Evolutionary conservation across 2,113 vertebrate species (phyloP).

Genomic region (Oreochromis spilurus): DNA sequence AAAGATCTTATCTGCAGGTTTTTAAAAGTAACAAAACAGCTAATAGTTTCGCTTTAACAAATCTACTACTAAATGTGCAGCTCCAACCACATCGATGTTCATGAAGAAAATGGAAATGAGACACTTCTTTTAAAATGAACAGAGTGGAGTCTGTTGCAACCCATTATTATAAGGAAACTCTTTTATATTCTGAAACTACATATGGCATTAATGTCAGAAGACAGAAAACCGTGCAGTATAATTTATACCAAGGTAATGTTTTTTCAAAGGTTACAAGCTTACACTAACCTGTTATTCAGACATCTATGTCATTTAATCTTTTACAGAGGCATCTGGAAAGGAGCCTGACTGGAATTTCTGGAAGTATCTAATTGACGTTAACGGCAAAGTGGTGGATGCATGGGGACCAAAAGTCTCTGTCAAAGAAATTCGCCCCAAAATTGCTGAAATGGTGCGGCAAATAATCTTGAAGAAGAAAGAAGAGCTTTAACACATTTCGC

Average conservation of each 20-base stretch:
- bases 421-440: conserved; percentile 82
- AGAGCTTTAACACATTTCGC: conserved; percentile 74
- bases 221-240: no score
- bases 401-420: conserved; percentile 87
- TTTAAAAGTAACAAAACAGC: no score
- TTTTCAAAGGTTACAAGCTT: not conserved
- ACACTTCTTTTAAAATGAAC: no score
- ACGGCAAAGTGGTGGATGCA: conserved; percentile 82
- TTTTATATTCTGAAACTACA: no score
- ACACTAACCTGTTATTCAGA: not conserved
- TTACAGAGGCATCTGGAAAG: conserved; percentile 82
- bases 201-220: no score
- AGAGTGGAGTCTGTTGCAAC: no score
- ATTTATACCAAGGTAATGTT: not conserved
- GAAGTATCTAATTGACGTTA: conserved; percentile 89
- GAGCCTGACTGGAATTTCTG: conserved; percentile 99
- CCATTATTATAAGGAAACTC: no score
- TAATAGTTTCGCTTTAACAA: no score
- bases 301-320: not conserved
- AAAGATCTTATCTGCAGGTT: no score
- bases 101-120: no score
- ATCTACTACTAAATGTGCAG: no score
- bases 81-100: no score
- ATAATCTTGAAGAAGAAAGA: conserved; percentile 90
- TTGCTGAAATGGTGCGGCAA: conserved; percentile 85